Base-by-base conservation (phyloP, 2,888 invertebrate species). In the Melanargia galathea region DNA sequence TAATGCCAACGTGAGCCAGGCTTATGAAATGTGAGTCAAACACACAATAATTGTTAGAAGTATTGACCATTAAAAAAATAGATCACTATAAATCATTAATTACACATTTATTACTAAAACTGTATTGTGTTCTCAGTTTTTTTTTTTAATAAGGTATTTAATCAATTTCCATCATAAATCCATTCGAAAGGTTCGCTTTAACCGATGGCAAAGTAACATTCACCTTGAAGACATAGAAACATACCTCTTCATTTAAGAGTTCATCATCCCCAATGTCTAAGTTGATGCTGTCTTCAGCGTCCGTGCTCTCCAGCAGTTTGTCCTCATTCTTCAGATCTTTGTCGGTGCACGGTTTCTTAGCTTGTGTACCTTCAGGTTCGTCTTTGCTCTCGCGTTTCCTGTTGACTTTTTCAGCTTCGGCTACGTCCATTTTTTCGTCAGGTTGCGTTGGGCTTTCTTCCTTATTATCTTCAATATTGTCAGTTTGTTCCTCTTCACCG, bases 191-290 rank as follows among this genome's bases (percentile, higher is more conserved):
- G 72, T 81, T 80, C 56, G 77, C 63, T 65, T 73, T 76, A 70
- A 76, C 68, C 49, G 77, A 69, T 48, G 86, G 83, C 67, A 90
- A 76, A 70, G 80, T 80, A 70, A 89, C 82, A 62, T 86, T 84
- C 68, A 90, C 83, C 70, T 78, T 84, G 86, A 90, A 90, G 84
- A 90, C 79, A 90, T 90, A 90, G 74, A 85, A 90, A 86, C 84
- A 78, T 92, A 95, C 96, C 93, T 96, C 95, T 84, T 95, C 95
- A 82, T 94, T 95, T 64, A 96, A 92, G 65, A 96, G 91, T 87
- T 96, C 96, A 82, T 96, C 96, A 84, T 96, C 96, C 45, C 95
- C 96, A 81, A 96, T 93, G 64, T 95, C 95, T 72, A 96, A 89
- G 81, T 96, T 95, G 64, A 96, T 95, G 40, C 96, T 95, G 84